Percentiles rank a stretch among this genome's conserved stretches.
These are phyloP conservation scores for Anomalospiza imberbis DNA, from an alignment of 2,797 vertebrate genomes.

Conservation along the genomic window DNA sequence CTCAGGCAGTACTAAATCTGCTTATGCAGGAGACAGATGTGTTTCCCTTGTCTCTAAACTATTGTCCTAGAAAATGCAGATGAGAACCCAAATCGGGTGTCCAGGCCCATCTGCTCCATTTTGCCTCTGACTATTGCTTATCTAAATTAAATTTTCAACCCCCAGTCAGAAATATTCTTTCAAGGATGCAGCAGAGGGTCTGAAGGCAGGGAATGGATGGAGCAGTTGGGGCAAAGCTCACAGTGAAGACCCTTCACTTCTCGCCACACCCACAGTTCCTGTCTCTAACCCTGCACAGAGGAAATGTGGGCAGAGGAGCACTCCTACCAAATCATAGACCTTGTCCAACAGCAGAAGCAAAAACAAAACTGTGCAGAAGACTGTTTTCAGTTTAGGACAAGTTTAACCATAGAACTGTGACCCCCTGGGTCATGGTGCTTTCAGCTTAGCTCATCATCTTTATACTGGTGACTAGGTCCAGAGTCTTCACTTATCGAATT, in stretches of 20 bases:
- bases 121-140: neutral
- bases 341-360: neutral
- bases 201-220: neutral
- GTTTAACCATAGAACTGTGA: neutral
- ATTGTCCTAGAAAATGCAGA: slow-evolving; percentile 13
- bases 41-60: neutral
- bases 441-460: neutral
- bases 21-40: neutral
- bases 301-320: neutral
- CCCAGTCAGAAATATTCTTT: neutral
- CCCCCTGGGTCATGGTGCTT: neutral
- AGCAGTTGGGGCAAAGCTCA: neutral
- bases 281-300: neutral
- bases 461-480: neutral
- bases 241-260: neutral
- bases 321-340: neutral
- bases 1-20: neutral
- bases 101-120: neutral
- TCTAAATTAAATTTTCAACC: neutral
- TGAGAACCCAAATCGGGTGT: neutral
- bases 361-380: neutral
- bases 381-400: neutral
- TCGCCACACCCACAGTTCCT: neutral
- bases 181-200: neutral
- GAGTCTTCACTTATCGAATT: neutral